Evolutionary conservation across 2,888 invertebrate species (phyloP).

Genomic region (Harpalus rubripes): DNA sequence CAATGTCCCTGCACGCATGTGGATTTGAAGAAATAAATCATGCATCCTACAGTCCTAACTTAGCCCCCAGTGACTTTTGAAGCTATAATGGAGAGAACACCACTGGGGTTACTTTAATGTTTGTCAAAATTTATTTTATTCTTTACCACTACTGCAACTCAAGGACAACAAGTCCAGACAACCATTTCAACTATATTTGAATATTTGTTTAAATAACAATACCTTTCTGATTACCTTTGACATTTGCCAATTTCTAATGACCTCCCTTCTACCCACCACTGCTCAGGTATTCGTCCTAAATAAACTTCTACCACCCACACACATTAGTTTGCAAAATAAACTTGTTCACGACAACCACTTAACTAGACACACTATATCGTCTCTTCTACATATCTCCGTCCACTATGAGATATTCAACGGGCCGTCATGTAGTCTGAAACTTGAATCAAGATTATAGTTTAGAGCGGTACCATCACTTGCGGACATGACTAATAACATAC

Average conservation of each 20-base stretch:
- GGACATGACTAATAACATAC: neutral
- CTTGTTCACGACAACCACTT: neutral
- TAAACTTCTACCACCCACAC: neutral
- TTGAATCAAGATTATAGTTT: constrained; percentile 28
- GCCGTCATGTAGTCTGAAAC: constrained; percentile 1
- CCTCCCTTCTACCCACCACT: neutral
- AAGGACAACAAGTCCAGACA: no score
- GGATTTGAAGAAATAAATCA: no score
- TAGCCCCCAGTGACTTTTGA: no score
- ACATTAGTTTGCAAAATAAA: neutral
- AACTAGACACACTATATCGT: neutral
- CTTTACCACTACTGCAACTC: no score
- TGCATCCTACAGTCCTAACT: no score
- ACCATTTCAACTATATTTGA: no score
- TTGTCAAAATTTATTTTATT: no score
- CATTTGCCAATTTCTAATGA: neutral
- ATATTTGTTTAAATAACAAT: neutral
- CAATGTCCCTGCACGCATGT: no score
- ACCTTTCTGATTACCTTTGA: neutral
- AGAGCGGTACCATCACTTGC: neutral
- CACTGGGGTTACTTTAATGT: no score
- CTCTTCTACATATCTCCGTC: constrained; percentile 9
- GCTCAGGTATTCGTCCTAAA: neutral
- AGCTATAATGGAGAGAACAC: no score
- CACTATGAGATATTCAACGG: constrained; percentile 20